Conservation (phyloP, 2,113 vertebrate species). For the Polypterus senegalus region DNA sequence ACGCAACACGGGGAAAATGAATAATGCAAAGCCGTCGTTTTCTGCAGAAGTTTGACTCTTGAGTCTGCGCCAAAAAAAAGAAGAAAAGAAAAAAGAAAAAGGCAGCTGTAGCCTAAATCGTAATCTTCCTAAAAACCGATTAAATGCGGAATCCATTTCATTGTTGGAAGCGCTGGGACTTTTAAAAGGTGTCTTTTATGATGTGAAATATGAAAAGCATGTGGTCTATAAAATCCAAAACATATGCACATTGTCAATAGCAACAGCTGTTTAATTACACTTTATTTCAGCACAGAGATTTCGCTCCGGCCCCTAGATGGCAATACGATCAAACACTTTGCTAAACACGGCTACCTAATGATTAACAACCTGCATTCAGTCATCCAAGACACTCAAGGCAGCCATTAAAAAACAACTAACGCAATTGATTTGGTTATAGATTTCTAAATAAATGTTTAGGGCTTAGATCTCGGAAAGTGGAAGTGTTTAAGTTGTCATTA, state of each 20-base stretch:
- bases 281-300: slow-evolving; percentile 66
- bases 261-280: slow-evolving; percentile 68
- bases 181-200: slow-evolving; percentile 57
- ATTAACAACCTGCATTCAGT: slow-evolving; percentile 57
- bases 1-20: slow-evolving; percentile 54
- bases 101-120: slow-evolving; percentile 48
- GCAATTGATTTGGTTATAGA: slow-evolving; percentile 79
- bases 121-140: slow-evolving; percentile 57
- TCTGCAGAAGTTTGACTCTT: slow-evolving; percentile 48
- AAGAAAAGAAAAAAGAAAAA: slow-evolving; percentile 12
- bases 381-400: slow-evolving; percentile 60
- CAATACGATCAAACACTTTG: slow-evolving; percentile 78
- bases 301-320: slow-evolving; percentile 73
- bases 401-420: slow-evolving; percentile 68
- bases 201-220: slow-evolving; percentile 66
- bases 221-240: slow-evolving; percentile 71
- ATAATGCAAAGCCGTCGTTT: slow-evolving; percentile 56
- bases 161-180: slow-evolving; percentile 46
- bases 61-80: slow-evolving; percentile 39
- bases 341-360: slow-evolving; percentile 49
- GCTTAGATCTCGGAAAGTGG: slow-evolving; percentile 58
- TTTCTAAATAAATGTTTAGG: slow-evolving; percentile 75
- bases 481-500: slow-evolving; percentile 49
- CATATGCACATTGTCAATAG: slow-evolving; percentile 78
- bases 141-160: slow-evolving; percentile 41